Evolutionary conservation across 2,797 vertebrate genomes (phyloP).

Genomic region (Sandelia bainsii): DNA sequence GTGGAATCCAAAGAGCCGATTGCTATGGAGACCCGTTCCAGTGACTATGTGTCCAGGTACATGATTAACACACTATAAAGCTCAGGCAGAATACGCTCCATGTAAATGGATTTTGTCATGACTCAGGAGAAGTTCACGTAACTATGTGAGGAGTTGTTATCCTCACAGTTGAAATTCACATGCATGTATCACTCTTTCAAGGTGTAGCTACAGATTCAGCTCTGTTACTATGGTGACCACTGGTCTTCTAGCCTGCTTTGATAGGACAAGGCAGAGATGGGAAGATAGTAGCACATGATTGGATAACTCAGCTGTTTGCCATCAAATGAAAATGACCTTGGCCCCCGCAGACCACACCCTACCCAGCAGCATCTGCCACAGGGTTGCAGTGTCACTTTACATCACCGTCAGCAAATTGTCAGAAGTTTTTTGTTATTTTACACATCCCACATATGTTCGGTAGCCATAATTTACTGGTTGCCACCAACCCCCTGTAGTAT

Average conservation of each 20-base stretch:
- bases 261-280: conserved; percentile 68
- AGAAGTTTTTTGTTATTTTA: conserved; percentile 29
- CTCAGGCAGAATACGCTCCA: not conserved
- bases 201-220: conserved; percentile 68
- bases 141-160: conserved; percentile 8
- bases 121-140: conserved; percentile 49
- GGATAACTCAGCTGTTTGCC: conserved; percentile 68
- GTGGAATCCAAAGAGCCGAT: conserved; percentile 86
- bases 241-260: conserved; percentile 67
- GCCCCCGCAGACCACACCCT: conserved; percentile 37
- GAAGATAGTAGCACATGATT: conserved; percentile 65
- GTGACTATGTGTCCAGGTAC: conserved; percentile 95
- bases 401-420: conserved; percentile 67
- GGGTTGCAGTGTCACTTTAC: conserved; percentile 66
- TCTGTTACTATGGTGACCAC: conserved; percentile 82
- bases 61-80: not conserved
- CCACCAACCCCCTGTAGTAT: conserved; percentile 29
- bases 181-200: conserved; percentile 47
- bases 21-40: conserved; percentile 85
- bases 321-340: conserved; percentile 71
- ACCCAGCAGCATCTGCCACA: conserved; percentile 65
- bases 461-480: conserved; percentile 37
- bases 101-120: conserved; percentile 31
- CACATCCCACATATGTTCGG: conserved; percentile 53
- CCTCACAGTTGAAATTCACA: conserved; percentile 31